Base-by-base conservation (phyloP, 2,888 invertebrate genomes). In the Pseudeuparius sepicola region DNA sequence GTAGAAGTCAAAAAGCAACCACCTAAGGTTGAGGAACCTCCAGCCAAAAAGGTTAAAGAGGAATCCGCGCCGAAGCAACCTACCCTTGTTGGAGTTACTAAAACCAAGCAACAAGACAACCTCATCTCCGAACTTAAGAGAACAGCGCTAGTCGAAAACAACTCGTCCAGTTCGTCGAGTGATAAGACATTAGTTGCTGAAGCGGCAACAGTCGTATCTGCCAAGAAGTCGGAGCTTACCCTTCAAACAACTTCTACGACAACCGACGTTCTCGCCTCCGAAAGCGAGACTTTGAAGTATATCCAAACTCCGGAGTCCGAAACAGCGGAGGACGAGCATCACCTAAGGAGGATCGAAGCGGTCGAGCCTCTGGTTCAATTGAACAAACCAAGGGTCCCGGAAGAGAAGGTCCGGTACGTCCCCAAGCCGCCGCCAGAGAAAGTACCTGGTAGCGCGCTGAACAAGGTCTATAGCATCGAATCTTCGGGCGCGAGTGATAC, bases 301-400 rank as follows among this genome's bases (percentile, higher is more conserved):
- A 41, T 49, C 4, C 37, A 46, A 42, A 45, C 46, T 13, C 50
- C 51, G 0, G 44, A 54, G 48, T 48, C 47, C 15, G 44, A 43
- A 36, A 39, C 36, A 25, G 43, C 43, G 13, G 48, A 49, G n/a
- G 20, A 20, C 9, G 31, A 31, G 20, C 44, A 45, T 9, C 50
- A 52, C 36, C 40, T 50, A 4, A 27, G 36, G 6, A 41, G 36
- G 31, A 39, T 54, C 4, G 43, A 49, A 45, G 52, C 50, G 9
- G 51, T 53, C n/a, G 54, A 55, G 42, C 50, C 54, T 15, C 33
- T 54, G 16, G 36, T 51, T 6, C 51, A 54, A 25, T 37, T 53
- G 13, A 48, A 50, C 34, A 45, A 51, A 36, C 51, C 50, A 10
- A 41, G 52, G 36, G 45, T 52, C 23, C 37, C 45, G 7, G 54